Evolutionary conservation across 2,888 invertebrate species (phyloP), one percentile per base, ranked within the genome.

Genomic region (Oasisia sp.): DNA sequence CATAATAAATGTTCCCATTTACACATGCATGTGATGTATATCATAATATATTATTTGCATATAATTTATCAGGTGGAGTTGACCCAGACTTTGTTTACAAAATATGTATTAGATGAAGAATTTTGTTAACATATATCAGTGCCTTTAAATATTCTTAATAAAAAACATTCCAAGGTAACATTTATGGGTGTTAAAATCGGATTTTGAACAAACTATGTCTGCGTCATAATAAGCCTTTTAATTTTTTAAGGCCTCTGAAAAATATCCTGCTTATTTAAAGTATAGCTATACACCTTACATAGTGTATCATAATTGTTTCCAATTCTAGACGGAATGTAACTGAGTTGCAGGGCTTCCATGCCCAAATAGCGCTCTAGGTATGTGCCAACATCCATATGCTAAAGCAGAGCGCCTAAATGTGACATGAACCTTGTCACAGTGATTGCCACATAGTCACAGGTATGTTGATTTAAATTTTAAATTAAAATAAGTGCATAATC

Each of bases 261-360:
- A 27, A 74, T 74, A 27, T n/a, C 7, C 14, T 74, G 27, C 27
- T 19, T 19, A 7, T 3, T 19, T 19, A 27, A 74, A 19, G 74
- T 74, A 74, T 14, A 50, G 1, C 1, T 50, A 50, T 50, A 50
- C 27, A 74, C 27, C 19, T 74, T 14, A n/a, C 74, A 19, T 27
- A 14, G 50, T 50, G 74, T 74, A 74, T 19, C 74, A 27, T 74
- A 74, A 27, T 74, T 74, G 74, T 74, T 74, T 74, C 27, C 74
- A 27, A 27, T 27, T 74, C 74, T n/a, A 74, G 74, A 27, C 7
- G 74, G 74, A 74, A 74, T 74, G 74, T 74, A 74, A 74, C n/a
- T 74, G 27, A 74, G 74, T 74, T n/a, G 74, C 74, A 74, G 74
- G 74, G 74, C 74, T 74, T 74, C 74, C 74, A n/a, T 19, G 74